Conservation (phyloP, 1,140 invertebrate genomes). For the Leptinotarsa undecemlineata region DNA sequence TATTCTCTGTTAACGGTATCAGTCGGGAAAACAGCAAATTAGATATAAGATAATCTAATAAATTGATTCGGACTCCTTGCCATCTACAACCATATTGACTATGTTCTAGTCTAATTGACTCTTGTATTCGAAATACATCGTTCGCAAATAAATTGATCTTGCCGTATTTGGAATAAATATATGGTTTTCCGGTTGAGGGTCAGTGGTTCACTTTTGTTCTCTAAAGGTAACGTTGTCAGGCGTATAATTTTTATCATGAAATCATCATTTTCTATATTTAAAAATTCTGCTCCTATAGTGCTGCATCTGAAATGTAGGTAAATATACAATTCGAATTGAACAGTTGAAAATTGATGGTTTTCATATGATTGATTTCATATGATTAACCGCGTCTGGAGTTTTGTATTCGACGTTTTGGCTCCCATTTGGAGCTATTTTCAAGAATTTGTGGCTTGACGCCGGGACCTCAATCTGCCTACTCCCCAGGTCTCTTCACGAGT, state of each 20-base stretch:
- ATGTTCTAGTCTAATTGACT: not conserved
- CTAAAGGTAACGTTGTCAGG: not conserved
- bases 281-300: too few relatives aligned
- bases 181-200: not conserved
- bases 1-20: not conserved
- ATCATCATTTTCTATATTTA: not conserved
- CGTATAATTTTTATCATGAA: not conserved
- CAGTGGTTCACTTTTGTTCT: not conserved
- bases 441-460: too few relatives aligned
- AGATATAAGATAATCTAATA: slow-evolving; percentile 6
- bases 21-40: not conserved
- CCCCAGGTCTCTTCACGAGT: too few relatives aligned
- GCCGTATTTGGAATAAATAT: not conserved
- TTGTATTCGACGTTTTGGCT: too few relatives aligned
- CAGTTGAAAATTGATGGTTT: too few relatives aligned
- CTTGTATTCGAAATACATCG: not conserved
- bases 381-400: too few relatives aligned
- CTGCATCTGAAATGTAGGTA: too few relatives aligned
- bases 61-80: not conserved
- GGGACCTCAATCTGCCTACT: too few relatives aligned
- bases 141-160: not conserved
- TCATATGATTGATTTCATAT: too few relatives aligned
- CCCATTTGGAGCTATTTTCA: too few relatives aligned
- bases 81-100: not conserved
- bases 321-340: too few relatives aligned